Evolutionary conservation across 2,797 vertebrate genomes (phyloP), one percentile per base, ranked within the genome.

Genomic region (Macroramphosus scolopax): DNA sequence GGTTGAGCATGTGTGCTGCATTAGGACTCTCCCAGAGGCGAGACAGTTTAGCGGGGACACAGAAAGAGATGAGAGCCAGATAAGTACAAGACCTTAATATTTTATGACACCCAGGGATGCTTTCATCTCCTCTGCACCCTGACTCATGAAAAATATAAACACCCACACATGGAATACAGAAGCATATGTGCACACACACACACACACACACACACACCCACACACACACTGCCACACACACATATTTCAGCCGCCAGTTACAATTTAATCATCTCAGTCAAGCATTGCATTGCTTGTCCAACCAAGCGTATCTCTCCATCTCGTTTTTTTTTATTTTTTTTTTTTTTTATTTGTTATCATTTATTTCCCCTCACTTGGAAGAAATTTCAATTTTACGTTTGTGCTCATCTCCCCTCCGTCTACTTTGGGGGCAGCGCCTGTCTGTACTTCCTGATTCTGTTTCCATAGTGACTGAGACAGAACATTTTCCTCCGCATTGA

Each of bases 381-480:
- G 61, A 78, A 75, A 80, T 83, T 78, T 83, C 53, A 81, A 71
- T 83, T 82, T 80, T 58, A 55, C 74, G 67, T 73, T 68, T 54
- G 71, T 36, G 62, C 75, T 72, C 77, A 20, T 63, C 56, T 37
- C 54, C 33, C 46, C 59, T 58, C 40, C 32, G 55, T 78, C 79
- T 61, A 72, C 72, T 75, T 67, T 65, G 50, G 72, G 63, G 61
- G n/a, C n/a, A 52, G 59, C 48, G 61, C 36, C 68, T 63, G 75
- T 67, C 77, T 78, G 63, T 69, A 86, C 67, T 82, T 86, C 80
- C 83, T 81, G 77, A 80, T 81, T 82, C 68, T 57, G 85, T 88
- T 88, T 86, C 86, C 86, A 88, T 87, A 85, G 86, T 56, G 72
- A 90, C 80, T 56, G 77, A 49, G 62, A 80, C 79, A 74, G 81